Base-by-base conservation (phyloP, 2,888 invertebrate genomes). In the Brachylomia viminalis region DNA sequence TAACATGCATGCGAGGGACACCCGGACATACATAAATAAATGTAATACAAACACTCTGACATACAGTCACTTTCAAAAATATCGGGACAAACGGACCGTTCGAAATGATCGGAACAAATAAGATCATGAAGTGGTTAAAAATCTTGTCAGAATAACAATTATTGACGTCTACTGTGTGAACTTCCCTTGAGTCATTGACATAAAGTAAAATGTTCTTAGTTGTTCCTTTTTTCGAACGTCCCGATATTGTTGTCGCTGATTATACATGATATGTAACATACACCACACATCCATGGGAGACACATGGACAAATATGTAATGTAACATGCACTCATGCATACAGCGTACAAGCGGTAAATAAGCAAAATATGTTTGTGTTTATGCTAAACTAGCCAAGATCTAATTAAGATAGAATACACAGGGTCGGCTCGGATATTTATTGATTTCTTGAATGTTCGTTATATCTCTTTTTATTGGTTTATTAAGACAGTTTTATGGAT, bases 301-400 rank as follows among this genome's bases (percentile, higher is more conserved):
- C 23, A 33, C 66, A 1, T 2, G 77, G 20, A 52, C 49, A 64
- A 27, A 62, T 33, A 33, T 64, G 42, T 13, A 64, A 54, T 72
- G 38, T 59, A 38, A 45, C 69, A 69, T 15, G 15, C 56, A 64
- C 13, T 0, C 42, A 23, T 73, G 27, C 62, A 38, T 27, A 20
- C 47, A 42, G 54, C 47, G 11, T 17, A 73, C 33, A 75, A 75
- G 64, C 68, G 74, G 47, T 30, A 58, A 27, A 49, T 47, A 77
- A 76, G 54, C 54, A 30, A 78, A 33, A 47, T 42, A 42, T 66
- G 27, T 65, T 65, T 8, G 27, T 52, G 45, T 30, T 17, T 42
- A 30, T n/a, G 52, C 42, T 54, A 13, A 30, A 42, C 13, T 30
- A 20, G 17, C 13, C 17, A 30, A 54, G 30, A n/a, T 27, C 15